phyloP scores from a whole-genome alignment of 2,113 vertebrate genomes.

The Ammodytes dubius region DNA sequence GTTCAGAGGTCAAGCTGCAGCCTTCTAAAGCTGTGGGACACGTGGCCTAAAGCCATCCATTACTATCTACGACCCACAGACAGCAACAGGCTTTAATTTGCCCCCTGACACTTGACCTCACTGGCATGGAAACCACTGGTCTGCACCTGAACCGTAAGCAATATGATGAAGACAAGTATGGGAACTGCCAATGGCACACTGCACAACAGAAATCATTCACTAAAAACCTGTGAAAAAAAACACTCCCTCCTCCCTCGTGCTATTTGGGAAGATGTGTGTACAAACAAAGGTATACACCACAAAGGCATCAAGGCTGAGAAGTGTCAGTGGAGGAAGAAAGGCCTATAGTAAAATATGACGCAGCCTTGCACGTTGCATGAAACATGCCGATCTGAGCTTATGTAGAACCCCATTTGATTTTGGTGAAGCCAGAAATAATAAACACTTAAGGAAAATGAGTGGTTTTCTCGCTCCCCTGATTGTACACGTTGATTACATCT shows the following conservation, averaged over 20 bases:
- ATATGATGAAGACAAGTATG: slow-evolving; percentile 13
- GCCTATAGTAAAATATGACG: background rate
- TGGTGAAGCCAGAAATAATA: slow-evolving; percentile 33
- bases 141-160: slow-evolving; percentile 68
- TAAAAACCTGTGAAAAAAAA: background rate
- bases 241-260: background rate
- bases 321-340: background rate
- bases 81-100: slow-evolving; percentile 76
- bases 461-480: slow-evolving; percentile 29
- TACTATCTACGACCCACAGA: slow-evolving; percentile 67
- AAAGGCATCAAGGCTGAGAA: slow-evolving; percentile 9
- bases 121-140: slow-evolving; percentile 52
- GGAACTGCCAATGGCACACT: slow-evolving; percentile 2
- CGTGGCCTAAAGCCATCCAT: slow-evolving; percentile 67
- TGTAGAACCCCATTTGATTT: slow-evolving; percentile 45
- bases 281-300: background rate
- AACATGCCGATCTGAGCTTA: slow-evolving; percentile 7
- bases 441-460: slow-evolving; percentile 33
- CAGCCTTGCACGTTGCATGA: background rate
- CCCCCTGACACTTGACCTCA: slow-evolving; percentile 72
- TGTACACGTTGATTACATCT: slow-evolving; percentile 60
- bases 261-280: background rate
- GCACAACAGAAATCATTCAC: slow-evolving; percentile 32
- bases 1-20: slow-evolving; percentile 64
- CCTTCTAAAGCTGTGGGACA: slow-evolving; percentile 66